Evolutionary conservation across 2,113 vertebrate genomes (phyloP).

Genomic region (Fregetta grallaria): DNA sequence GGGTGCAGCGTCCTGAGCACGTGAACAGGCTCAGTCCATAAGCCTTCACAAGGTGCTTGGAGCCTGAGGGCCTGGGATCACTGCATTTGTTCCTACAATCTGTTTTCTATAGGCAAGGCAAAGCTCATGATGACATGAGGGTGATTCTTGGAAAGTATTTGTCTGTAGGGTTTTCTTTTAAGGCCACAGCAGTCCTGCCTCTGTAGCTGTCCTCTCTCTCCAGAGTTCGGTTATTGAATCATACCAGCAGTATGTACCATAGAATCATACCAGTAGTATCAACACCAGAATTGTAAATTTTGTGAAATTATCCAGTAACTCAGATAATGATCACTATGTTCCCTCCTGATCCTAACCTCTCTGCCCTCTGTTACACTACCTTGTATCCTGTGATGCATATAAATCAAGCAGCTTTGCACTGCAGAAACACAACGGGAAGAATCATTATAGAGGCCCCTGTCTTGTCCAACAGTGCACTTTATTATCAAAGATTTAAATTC

Average conservation of each 20-base stretch:
- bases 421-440: neutral
- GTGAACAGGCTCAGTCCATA: neutral
- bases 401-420: neutral
- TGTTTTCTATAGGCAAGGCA: neutral
- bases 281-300: neutral
- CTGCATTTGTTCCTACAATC: neutral
- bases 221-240: neutral
- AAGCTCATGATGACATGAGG: neutral
- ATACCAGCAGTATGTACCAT: neutral
- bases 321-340: neutral
- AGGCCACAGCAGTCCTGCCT: neutral
- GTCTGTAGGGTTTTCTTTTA: neutral
- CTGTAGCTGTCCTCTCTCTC: neutral
- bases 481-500: neutral
- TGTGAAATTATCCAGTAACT: neutral
- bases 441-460: neutral
- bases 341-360: neutral
- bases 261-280: neutral
- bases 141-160: neutral
- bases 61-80: neutral
- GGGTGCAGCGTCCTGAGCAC: neutral
- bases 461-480: neutral
- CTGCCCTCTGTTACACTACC: neutral
- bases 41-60: neutral
- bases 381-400: neutral